Evolutionary conservation across 2,888 invertebrate genomes (phyloP), one percentile per base, ranked within the genome.

Genomic region (Pyrrhosoma nymphula): DNA sequence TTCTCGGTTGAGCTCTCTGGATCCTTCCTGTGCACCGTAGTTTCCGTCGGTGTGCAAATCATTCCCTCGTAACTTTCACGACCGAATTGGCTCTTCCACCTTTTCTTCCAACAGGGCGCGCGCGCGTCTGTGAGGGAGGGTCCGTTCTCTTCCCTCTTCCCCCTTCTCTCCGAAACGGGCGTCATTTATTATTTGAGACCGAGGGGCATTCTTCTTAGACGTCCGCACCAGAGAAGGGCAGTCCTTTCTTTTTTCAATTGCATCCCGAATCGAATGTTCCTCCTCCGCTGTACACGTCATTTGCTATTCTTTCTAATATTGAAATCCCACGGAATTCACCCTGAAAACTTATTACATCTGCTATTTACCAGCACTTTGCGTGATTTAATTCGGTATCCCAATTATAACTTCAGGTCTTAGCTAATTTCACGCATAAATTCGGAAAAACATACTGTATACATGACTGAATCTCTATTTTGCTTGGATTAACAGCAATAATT

Each of bases 131-230:
- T 4, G n/a, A n/a, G n/a, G n/a, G n/a, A n/a, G n/a, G n/a, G n/a
- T n/a, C n/a, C n/a, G n/a, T n/a, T n/a, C n/a, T n/a, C n/a, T n/a
- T 82, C 35, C 26, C 82, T 82, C 18, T 3, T 30, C 82, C 35
- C 14, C 8, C 75, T 30, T 8, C n/a, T 35, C 82, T 35, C 10
- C 14, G 35, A 82, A 82, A 47, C 8, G 47, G 47, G 47, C 2
- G 82, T 82, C 82, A 82, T 82, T 82, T 82, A 82, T 82, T 82
- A 82, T 82, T 82, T 82, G 82, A 35, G 82, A 82, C 35, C 35
- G 82, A 16, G 82, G 82, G 82, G 82, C 12, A 35, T 82, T 82
- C 82, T 82, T 82, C 82, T 35, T 18, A 82, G 82, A 82, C 82
- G 82, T 82, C 82, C 82, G 82, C 82, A 35, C 82, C 82, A 82